Evolutionary conservation across 2,113 vertebrate genomes (phyloP), one percentile per base, ranked within the genome.

Genomic region (Neoarius graeffei): DNA sequence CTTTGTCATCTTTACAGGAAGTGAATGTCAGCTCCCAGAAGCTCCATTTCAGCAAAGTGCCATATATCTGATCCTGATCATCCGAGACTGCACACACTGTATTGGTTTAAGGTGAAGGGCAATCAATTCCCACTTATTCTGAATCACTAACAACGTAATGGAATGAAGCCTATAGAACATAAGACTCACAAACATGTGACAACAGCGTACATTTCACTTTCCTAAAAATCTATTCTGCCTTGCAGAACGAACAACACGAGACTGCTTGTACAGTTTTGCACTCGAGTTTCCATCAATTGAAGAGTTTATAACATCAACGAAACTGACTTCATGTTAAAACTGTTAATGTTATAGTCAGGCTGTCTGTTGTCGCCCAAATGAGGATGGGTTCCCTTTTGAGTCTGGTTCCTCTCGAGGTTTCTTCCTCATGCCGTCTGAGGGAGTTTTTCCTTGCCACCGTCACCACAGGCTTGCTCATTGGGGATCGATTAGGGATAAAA

Each of bases 21-120:
- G 66, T 80, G 20, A 69, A 13, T 14, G 42, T 90, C 90, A 90
- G 88, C 84, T 67, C 64, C 86, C 60, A 66, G 48, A 86, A 87
- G 20, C 54, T 77, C 79, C 59, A 84, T 56, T 85, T 89, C 86
- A 90, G 91, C 88, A 88, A 35, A 60, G 27, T 48, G 35, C 54
- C 4, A 50, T 88, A 89, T 87, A 92, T 67, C 62, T 83, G 83
- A 91, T 66, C 89, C 90, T 73, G 62, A 19, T 50, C 9, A n/a
- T 59, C 57, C 20, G 17, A 67, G 17, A 17, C 56, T 7, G 81
- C 59, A 71, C 30, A 64, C 73, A 85, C 57, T 74, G 54, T 30
- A 56, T 82, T 23, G 19, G n/a, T 17, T 25, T 57, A 81, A 66
- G 25, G 35, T 84, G 59, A 88, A 89, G 89, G 81, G 62, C 91